Base-by-base conservation (phyloP, 2,113 vertebrate species). In the Clarias gariepinus region DNA sequence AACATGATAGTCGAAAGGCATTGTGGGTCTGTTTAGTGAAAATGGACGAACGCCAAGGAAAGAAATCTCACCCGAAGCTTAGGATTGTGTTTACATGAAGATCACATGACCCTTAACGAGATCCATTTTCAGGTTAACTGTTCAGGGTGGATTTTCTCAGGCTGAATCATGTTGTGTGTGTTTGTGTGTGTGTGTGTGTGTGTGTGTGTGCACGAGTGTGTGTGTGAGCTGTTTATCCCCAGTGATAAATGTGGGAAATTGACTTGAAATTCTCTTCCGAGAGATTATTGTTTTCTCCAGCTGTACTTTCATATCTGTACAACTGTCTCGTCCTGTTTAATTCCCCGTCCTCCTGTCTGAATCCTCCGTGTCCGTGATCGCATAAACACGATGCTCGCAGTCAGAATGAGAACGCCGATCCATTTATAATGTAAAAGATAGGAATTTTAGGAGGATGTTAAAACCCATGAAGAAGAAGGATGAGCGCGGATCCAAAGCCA, bases 241-340 rank as follows among this genome's bases (percentile, higher is more conserved):
- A 55, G 25, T 52, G 57, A 60, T 63, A 63, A 36, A 85, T 28
- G 25, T 7, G 0, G 2, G 53, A 52, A 0, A 55, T 77, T 77
- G 16, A 7, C 10, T 21, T 30, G 30, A n/a, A 60, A n/a, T 64
- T 18, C 33, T 57, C 58, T 63, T 85, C n/a, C 52, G 71, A 63
- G 36, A 18, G 73, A 13, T 85, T 63, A 77, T 77, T 77, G 28
- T 64, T 64, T 74, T 85, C 58, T 30, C 57, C 6, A 25, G n/a
- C n/a, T 53, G 41, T 63, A 47, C 15, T 60, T 84, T 47, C 41
- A 47, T 83, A 13, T 41, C 28, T 60, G 19, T 73, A 25, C 36
- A 53, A 30, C 36, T 79, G 47, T 33, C 52, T 73, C 2, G 18
- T 52, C 7, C 41, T 41, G 13, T 82, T 16, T 28, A 19, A 16